phyloP scores from a whole-genome alignment of 2,888 invertebrate genomes.

The Pemphredon lugubris region DNA sequence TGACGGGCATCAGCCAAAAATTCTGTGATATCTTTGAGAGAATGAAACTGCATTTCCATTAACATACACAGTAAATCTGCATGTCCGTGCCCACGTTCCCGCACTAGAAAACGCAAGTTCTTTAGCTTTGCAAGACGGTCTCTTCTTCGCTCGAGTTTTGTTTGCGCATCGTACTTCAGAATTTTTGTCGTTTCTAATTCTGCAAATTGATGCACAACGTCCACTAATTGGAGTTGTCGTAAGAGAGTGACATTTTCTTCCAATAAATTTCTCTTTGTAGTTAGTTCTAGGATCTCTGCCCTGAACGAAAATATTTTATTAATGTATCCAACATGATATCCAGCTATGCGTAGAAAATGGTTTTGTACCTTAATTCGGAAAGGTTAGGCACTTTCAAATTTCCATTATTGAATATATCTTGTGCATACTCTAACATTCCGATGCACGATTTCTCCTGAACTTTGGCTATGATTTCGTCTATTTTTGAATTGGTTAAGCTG shows the following conservation, averaged over 20 bases:
- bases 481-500: conserved; percentile 51
- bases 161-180: conserved; percentile 67
- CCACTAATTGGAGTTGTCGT: conserved; percentile 65
- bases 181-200: conserved; percentile 69
- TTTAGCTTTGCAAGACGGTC: conserved; percentile 67
- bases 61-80: conserved; percentile 74
- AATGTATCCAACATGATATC: conserved; percentile 14
- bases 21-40: conserved; percentile 70
- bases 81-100: conserved; percentile 73
- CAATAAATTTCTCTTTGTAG: conserved; percentile 68
- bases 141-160: conserved; percentile 64
- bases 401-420: conserved; percentile 58
- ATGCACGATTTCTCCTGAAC: conserved; percentile 29
- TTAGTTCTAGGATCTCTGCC: conserved; percentile 69
- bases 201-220: conserved; percentile 65
- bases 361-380: conserved; percentile 44
- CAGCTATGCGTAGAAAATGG: not conserved
- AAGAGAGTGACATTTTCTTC: conserved; percentile 71
- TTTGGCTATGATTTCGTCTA: conserved; percentile 44
- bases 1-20: conserved; percentile 73
- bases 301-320: conserved; percentile 53
- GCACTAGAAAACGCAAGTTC: conserved; percentile 64
- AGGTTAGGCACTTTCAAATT: conserved; percentile 43
- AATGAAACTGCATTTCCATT: conserved; percentile 72
- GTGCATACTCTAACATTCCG: conserved; percentile 46